phyloP scores from a whole-genome alignment of 2,888 invertebrate genomes.

The Caradrina clavipalpis region DNA sequence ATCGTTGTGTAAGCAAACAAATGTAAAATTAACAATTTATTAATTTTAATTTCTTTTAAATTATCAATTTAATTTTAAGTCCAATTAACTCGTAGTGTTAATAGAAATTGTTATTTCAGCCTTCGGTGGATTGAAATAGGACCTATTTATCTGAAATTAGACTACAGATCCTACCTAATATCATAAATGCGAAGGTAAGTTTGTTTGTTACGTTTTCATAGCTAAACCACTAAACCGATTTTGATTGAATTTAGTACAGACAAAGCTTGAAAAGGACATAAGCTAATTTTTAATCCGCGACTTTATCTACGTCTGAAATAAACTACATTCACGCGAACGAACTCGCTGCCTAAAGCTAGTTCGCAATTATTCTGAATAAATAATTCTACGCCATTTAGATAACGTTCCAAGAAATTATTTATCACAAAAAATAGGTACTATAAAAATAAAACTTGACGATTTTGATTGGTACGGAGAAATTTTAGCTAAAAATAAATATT shows the following conservation, averaged over 20 bases:
- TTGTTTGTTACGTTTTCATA: too few relatives aligned
- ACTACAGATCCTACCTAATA: neutral
- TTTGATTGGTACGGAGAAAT: conserved; percentile 2
- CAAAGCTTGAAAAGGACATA: too few relatives aligned
- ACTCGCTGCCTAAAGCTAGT: too few relatives aligned
- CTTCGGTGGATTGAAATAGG: neutral
- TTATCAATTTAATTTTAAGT: neutral
- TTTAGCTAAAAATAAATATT: neutral
- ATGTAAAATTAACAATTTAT: conserved; percentile 11
- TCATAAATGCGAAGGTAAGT: too few relatives aligned
- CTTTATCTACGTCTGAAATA: too few relatives aligned
- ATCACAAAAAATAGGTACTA: neutral
- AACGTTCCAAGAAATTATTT: conserved; percentile 1
- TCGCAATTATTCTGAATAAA: neutral
- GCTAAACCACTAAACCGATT: too few relatives aligned
- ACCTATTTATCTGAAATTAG: neutral
- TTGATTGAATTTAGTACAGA: too few relatives aligned
- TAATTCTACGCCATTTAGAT: neutral
- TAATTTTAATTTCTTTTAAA: too few relatives aligned
- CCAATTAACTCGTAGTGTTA: neutral
- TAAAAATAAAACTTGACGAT: neutral
- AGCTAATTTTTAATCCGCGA: too few relatives aligned
- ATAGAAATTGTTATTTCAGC: neutral
- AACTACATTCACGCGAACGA: too few relatives aligned
- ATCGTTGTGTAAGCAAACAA: neutral